phyloP scores from a whole-genome alignment of 2,113 vertebrate species.

The Serinus canaria region DNA sequence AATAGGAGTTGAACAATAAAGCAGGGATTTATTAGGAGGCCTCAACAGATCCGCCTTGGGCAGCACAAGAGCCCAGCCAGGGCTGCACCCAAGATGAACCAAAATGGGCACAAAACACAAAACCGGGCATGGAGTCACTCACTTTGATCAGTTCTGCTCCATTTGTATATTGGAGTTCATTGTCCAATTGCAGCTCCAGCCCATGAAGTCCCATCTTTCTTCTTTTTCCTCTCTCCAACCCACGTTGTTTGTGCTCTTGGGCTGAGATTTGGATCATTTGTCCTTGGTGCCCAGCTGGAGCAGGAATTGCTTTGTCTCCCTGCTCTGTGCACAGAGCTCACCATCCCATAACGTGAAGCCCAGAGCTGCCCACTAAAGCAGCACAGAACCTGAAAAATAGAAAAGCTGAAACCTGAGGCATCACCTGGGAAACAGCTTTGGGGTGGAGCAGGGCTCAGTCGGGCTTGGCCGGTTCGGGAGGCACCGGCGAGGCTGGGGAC shows the following conservation, averaged over 20 bases:
- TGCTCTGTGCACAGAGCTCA: background rate
- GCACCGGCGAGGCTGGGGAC: background rate
- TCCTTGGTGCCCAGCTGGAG: background rate
- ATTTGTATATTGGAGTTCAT: background rate
- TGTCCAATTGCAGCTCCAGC: background rate
- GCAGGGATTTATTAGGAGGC: background rate
- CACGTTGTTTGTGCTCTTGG: background rate
- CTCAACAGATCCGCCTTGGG: background rate
- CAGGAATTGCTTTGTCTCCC: background rate
- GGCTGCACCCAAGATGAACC: background rate
- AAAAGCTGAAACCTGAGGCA: background rate
- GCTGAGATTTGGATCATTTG: background rate
- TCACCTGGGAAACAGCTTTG: background rate
- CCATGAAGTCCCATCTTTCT: background rate
- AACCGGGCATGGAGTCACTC: fast-evolving
- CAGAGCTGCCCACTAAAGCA: background rate
- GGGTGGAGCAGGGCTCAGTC: background rate
- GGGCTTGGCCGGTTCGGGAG: background rate
- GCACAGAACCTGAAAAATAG: background rate
- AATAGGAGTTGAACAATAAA: background rate
- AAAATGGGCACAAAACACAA: background rate
- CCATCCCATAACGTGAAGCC: background rate
- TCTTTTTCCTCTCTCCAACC: background rate
- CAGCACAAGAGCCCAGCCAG: background rate
- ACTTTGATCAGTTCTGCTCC: background rate